Conservation (phyloP, 2,888 invertebrate species). For the Neria commutata region DNA sequence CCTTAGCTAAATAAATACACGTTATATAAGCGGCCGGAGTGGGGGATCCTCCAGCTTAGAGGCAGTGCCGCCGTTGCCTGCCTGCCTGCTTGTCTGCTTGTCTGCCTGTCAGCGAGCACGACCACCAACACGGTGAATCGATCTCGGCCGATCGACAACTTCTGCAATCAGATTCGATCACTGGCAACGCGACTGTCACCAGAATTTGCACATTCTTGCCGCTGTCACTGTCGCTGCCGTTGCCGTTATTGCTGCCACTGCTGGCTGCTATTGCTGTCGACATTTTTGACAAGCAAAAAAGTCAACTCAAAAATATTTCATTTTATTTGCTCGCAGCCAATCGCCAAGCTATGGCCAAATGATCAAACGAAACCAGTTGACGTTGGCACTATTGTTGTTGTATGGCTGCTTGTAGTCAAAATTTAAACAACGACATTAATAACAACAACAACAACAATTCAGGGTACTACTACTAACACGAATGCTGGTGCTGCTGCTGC, state of each 20-base stretch:
- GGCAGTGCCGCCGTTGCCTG: too few species aligned
- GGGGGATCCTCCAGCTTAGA: too few species aligned
- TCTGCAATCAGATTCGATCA: too few species aligned
- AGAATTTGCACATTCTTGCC: background rate
- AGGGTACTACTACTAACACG: background rate
- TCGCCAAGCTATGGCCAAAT: background rate
- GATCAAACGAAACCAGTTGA: background rate
- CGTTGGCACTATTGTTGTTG: background rate
- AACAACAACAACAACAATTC: conserved; percentile 28
- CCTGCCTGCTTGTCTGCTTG: too few species aligned
- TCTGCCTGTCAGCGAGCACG: too few species aligned
- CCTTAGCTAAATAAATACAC: too few species aligned
- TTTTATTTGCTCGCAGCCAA: background rate
- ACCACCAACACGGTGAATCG: too few species aligned
- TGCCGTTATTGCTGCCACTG: background rate
- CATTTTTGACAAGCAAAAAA: too few species aligned
- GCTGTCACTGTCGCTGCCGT: background rate
- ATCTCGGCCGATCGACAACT: too few species aligned
- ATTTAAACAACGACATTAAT: background rate
- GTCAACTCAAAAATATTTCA: background rate
- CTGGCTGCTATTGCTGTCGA: background rate
- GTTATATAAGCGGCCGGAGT: too few species aligned
- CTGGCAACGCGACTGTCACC: too few species aligned
- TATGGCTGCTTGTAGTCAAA: background rate
- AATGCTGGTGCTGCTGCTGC: too few species aligned